Evolutionary conservation across 1,140 invertebrate genomes (phyloP), one percentile per base, ranked within the genome.

Genomic region (Stegodyphus dumicola): DNA sequence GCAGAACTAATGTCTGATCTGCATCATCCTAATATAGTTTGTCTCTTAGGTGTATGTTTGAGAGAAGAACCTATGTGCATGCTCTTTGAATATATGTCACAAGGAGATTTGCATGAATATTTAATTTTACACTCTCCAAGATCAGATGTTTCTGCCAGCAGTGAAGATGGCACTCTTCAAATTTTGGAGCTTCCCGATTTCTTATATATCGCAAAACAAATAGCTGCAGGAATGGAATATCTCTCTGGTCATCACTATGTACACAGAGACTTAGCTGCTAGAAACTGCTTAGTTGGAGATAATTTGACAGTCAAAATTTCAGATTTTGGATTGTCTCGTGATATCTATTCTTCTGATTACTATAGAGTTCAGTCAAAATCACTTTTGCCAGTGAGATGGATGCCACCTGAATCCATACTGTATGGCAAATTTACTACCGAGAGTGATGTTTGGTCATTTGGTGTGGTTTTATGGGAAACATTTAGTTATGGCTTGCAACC

Each of bases 401-500:
- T 99, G 97, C 96, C 98, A 60, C 96, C 97, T 5, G 98, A 99
- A 91, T 96, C 97, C 2, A 98, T 99, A 89, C 90, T 98, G 6
- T 99, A 98, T 91, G 97, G 97, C 6, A 88, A 98, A 92, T 99
- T 99, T 89, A 98, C 97, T 5, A 97, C 96, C 0, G 97, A 99
- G 91, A 98, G 96, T 87, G 98, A 99, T 91, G 96, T 99, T 11
- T 99, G 98, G 98, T 97, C 96, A 65, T 99, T 97, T 92, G 98
- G 98, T 6, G 96, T 99, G 73, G 95, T 99, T 18, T 91, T 99
- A 10, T 99, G 97, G 98, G 98, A 99, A 92, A 97, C 98, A 33
- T 99, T 98, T 89, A 98, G 95, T 88, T 99, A 96, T 90, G 98
- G 97, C 10, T 92, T 98, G 73, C 96, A 98, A 93, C 96, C 96